Base-by-base conservation (phyloP, 2,888 invertebrate species). In the Campaea margaritaria region DNA sequence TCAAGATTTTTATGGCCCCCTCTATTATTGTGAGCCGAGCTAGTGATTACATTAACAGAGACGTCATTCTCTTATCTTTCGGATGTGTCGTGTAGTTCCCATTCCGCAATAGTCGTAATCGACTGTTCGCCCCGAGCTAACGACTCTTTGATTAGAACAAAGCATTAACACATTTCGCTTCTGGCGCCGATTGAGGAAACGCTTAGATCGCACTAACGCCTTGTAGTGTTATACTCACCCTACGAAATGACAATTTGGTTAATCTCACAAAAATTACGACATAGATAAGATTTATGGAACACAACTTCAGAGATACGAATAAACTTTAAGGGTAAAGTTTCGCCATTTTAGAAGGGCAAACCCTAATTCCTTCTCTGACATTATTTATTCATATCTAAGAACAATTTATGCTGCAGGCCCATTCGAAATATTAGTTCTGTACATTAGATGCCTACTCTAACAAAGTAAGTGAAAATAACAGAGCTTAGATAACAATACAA, bases 121-220 rank as follows among this genome's bases (percentile, higher is more conserved):
- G 84, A 84, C 77, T 81, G 67, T 65, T 74, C 68, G 74, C 79
- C 76, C 77, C 76, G 74, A 74, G 75, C 86, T 86, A 87, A 87
- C 78, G 87, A 87, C 81, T 76, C 79, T 82, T 84, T 86, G 86
- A 87, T 87, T 86, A 86, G 84, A 82, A 79, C 80, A 76, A 78
- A 78, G 75, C 79, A 78, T 81, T 82, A 78, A 77, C 79, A 79
- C 78, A 76, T 79, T 78, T 74, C 69, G 74, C 75, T 75, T 70
- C 62, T 64, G 62, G 65, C 67, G 59, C 62, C 67, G 65, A 65
- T 67, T 65, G 69, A 66, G 68, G 66, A 64, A 67, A 67, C 65
- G 55, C 53, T 64, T 48, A 58, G 48, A 64, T 60, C 62, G 46
- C 50, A 60, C 60, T 44, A 50, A 50, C 34, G 16, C 52, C 52